Conservation (phyloP, 92 coral and sea anemone species). For the Plumapathes pennacea region DNA sequence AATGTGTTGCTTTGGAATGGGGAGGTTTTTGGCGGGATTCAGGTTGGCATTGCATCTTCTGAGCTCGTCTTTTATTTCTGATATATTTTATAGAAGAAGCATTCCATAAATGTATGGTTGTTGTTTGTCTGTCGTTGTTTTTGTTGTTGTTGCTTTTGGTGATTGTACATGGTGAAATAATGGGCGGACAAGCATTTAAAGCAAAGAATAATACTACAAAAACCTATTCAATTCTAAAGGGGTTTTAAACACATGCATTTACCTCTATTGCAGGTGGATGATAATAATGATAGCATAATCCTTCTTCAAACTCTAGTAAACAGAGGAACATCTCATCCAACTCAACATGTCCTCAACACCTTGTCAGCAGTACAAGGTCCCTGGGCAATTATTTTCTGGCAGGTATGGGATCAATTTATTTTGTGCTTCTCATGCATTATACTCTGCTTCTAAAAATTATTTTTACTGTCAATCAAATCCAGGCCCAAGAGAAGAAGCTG, state of each 20-base stretch:
- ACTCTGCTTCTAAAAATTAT: no score
- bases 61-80: not conserved
- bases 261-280: conserved; percentile 38
- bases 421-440: no score
- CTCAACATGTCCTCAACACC: conserved; percentile 58
- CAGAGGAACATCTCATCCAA: not conserved
- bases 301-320: conserved; percentile 30
- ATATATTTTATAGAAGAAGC: no score
- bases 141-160: no score
- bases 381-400: conserved; percentile 93
- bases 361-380: conserved; percentile 81
- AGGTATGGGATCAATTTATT: conserved; percentile 22
- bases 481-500: conserved; percentile 57
- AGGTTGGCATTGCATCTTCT: conserved; percentile 34
- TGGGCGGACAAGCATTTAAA: no score
- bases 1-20: conserved; percentile 94
- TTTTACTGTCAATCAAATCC: not conserved
- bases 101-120: no score
- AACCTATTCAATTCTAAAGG: no score
- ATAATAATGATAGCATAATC: conserved; percentile 51
- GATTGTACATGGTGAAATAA: no score
- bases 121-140: no score
- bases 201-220: no score
- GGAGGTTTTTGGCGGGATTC: conserved; percentile 88
- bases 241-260: not conserved